Evolutionary conservation across 2,113 vertebrate species (phyloP), one percentile per base, ranked within the genome.

Genomic region (Phrynosoma platyrhinos): DNA sequence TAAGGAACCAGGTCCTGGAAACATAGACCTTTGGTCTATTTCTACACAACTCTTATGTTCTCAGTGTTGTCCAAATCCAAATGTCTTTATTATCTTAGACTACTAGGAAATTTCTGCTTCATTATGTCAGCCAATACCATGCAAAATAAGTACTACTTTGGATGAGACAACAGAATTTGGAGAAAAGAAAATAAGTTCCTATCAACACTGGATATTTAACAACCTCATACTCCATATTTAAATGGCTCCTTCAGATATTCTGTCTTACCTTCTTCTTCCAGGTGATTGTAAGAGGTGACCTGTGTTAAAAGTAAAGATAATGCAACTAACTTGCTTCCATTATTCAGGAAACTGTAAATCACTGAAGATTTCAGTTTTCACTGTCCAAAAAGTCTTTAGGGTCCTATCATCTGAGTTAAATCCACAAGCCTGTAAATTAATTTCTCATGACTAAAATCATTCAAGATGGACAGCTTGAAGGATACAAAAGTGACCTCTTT

Each of bases 401-500:
- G 90, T 86, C 89, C 84, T 84, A 83, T 94, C 76, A 90, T 92
- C 92, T 91, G 91, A 92, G 81, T 62, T 75, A 66, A 93, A 77
- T 92, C 82, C 4, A 64, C 89, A 91, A 87, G 75, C 64, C 40
- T 86, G 58, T 86, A 92, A 95, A 94, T 94, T 92, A 93, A 92
- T 94, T 95, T 93, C 87, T 92, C 30, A 47, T 93, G 79, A 91
- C 84, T 92, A 93, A 88, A 95, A 95, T 91, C 8, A 86, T 92
- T 94, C 86, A 88, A 91, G 93, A 93, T 91, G 87, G 89, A 88
- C 87, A 92, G 84, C 30, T 36, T 87, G 84, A 89, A 92, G 62
- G 89, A 90, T 93, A 92, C 91, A 85, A n/a, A 91, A 93, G 87
- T 92, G 66, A 93, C 88, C 91, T 80, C 1, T 9, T 83, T 69